Conservation (phyloP, 2,888 invertebrate genomes). For the Rhagium mordax region DNA sequence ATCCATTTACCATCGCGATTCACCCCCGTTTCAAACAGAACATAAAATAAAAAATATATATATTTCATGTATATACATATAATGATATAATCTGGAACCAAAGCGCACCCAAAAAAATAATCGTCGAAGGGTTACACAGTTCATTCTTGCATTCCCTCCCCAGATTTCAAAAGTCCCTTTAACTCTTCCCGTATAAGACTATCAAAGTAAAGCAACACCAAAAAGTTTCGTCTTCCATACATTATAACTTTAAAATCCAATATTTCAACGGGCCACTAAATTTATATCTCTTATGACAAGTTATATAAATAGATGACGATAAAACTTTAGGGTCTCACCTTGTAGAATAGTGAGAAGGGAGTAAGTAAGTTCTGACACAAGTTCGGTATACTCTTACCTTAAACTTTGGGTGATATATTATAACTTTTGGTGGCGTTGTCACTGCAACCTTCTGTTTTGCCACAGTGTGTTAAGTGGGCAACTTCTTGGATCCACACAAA, state of each 20-base stretch:
- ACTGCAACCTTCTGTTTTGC: constrained; percentile 1
- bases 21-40: too few relatives aligned
- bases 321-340: constrained; percentile 35
- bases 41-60: too few relatives aligned
- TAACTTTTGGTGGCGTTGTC: constrained; percentile 23
- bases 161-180: not conserved
- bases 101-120: too few relatives aligned
- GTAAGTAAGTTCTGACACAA: constrained; percentile 23
- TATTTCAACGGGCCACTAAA: constrained; percentile 22
- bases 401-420: constrained; percentile 32
- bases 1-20: too few relatives aligned
- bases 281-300: constrained; percentile 29
- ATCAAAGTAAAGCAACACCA: not conserved
- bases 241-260: constrained; percentile 14
- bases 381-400: constrained; percentile 31
- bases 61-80: too few relatives aligned
- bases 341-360: constrained; percentile 31
- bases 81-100: too few relatives aligned
- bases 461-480: not conserved
- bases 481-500: not conserved
- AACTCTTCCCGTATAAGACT: not conserved
- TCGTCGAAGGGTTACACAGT: too few relatives aligned
- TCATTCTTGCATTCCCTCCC: too few relatives aligned
- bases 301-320: constrained; percentile 33
- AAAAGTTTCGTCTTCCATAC: constrained; percentile 11